Conservation (phyloP, 2,113 vertebrate genomes). For the Heterochromis multidens region DNA sequence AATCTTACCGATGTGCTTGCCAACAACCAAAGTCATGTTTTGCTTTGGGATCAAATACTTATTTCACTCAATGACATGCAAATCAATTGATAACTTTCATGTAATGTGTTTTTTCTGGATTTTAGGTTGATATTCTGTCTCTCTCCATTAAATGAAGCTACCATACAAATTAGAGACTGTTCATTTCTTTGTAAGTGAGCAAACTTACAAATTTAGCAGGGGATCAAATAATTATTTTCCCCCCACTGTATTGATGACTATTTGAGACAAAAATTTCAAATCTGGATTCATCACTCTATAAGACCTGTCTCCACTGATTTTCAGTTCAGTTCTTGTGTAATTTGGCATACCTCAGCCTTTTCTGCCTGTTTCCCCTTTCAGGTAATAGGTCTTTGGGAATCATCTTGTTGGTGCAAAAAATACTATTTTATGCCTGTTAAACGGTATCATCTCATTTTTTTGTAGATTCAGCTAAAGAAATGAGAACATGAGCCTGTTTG, state of each 20-base stretch:
- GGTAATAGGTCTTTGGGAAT: neutral
- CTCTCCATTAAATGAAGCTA: neutral
- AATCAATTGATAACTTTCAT: neutral
- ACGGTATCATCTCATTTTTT: neutral
- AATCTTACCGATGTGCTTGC: fast-evolving
- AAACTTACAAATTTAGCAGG: no score
- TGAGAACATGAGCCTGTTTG: neutral
- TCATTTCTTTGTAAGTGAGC: neutral
- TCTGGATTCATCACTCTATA: neutral
- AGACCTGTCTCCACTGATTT: fast-evolving
- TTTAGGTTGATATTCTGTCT: neutral
- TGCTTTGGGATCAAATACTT: neutral
- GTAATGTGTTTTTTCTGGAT: neutral
- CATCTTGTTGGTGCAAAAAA: neutral
- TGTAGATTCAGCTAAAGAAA: neutral
- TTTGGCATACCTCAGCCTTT: neutral
- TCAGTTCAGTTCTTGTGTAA: neutral
- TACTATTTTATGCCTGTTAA: neutral
- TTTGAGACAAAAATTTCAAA: neutral
- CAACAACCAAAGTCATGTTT: neutral
- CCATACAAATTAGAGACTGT: neutral
- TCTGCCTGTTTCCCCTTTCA: neutral
- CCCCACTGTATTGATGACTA: neutral
- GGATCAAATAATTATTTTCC: no score
- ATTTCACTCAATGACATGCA: neutral